Evolutionary conservation across 2,888 invertebrate species (phyloP).

Genomic region (Heteromyza rotundicornis): DNA sequence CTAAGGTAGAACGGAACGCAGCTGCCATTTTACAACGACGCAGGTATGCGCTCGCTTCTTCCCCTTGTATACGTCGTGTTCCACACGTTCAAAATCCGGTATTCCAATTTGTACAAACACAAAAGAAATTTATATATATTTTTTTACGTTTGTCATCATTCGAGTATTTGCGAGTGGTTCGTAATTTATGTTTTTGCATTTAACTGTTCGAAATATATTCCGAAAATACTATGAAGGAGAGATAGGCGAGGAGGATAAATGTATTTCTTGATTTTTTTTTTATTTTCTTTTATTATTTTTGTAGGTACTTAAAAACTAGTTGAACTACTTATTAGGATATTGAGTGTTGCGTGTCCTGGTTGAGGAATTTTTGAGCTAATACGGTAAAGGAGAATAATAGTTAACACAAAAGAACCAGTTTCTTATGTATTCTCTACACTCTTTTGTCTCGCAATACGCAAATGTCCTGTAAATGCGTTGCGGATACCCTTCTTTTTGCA

Average conservation of each 20-base stretch:
- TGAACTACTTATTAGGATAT: slow-evolving; percentile 25
- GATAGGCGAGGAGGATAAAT: slow-evolving; percentile 5
- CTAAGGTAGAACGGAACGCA: slow-evolving; percentile 22
- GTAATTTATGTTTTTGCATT: slow-evolving; percentile 1
- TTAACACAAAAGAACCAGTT: too few relatives aligned
- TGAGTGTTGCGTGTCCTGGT: not conserved
- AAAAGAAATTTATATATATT: not conserved
- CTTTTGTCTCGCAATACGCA: too few relatives aligned
- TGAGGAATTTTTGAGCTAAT: too few relatives aligned
- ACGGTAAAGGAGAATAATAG: too few relatives aligned
- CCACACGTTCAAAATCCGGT: not conserved
- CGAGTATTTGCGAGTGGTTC: not conserved
- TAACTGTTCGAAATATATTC: not conserved
- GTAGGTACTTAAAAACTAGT: slow-evolving; percentile 29
- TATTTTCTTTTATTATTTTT: slow-evolving; percentile 10
- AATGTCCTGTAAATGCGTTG: too few relatives aligned
- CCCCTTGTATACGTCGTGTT: not conserved
- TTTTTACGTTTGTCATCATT: not conserved
- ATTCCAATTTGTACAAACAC: not conserved
- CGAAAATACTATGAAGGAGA: slow-evolving; percentile 10
- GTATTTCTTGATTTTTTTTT: slow-evolving; percentile 14
- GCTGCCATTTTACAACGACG: slow-evolving; percentile 41
- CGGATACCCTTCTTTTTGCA: too few relatives aligned
- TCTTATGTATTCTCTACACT: too few relatives aligned
- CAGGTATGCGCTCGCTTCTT: not conserved